These are phyloP conservation scores for Nycticorax nycticorax DNA, from an alignment of 2,113 vertebrate species.

Conservation along the genomic window DNA sequence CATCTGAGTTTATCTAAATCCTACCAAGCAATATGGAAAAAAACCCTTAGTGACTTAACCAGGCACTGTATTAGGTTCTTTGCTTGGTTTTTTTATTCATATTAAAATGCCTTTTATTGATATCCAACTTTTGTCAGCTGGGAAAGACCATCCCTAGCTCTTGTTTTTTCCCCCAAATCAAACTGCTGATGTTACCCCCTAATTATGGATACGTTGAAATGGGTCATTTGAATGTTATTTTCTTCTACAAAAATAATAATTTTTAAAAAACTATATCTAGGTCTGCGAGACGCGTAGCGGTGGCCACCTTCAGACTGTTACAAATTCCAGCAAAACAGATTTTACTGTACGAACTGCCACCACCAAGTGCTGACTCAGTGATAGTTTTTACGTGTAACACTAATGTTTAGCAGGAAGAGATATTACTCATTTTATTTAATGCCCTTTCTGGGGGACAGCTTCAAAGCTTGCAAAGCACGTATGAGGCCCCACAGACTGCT, in stretches of 20 bases:
- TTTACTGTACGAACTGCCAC: constrained; percentile 16
- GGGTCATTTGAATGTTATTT: background rate
- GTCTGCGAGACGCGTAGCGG: background rate
- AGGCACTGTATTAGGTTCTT: background rate
- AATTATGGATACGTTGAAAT: background rate
- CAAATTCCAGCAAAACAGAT: constrained; percentile 12
- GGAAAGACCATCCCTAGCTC: background rate
- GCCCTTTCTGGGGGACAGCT: constrained; percentile 6
- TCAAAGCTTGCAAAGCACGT: background rate
- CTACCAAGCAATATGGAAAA: background rate
- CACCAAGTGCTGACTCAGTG: constrained; percentile 25
- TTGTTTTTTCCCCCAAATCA: background rate
- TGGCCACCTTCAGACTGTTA: background rate
- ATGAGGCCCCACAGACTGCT: background rate
- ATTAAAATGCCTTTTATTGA: background rate
- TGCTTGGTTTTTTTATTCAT: background rate
- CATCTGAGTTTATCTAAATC: background rate
- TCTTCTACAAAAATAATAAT: background rate
- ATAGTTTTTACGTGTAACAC: constrained; percentile 6
- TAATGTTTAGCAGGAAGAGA: constrained; percentile 45
- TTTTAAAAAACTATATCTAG: background rate
- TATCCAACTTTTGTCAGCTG: background rate
- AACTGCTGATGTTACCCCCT: background rate
- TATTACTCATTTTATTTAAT: constrained; percentile 34
- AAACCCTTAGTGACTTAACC: background rate